phyloP scores from a whole-genome alignment of 2,113 vertebrate species.

The Tyrannus savana region DNA sequence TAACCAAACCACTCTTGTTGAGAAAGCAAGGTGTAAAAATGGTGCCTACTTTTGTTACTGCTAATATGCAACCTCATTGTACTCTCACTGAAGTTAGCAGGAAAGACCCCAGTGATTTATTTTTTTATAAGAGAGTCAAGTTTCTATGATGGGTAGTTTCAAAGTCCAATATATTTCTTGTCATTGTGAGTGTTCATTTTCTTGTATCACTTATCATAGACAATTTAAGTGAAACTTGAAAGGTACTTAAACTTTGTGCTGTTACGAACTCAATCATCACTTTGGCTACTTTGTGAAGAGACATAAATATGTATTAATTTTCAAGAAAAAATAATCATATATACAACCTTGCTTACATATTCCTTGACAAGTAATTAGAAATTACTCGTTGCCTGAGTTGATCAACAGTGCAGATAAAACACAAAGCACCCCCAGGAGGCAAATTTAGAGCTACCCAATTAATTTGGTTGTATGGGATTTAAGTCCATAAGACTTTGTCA shows the following conservation, averaged over 20 bases:
- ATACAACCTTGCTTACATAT: not conserved
- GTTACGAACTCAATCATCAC: not conserved
- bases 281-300: not conserved
- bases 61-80: not conserved
- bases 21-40: not conserved
- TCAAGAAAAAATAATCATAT: not conserved
- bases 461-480: conserved; percentile 28
- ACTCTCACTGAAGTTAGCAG: not conserved
- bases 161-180: not conserved
- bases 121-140: not conserved
- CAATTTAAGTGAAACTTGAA: not conserved
- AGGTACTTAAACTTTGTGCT: not conserved
- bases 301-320: not conserved
- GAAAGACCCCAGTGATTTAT: not conserved
- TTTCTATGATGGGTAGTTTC: not conserved
- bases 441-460: conserved; percentile 48
- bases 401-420: conserved; percentile 42
- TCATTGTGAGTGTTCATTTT: not conserved
- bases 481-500: conserved; percentile 8
- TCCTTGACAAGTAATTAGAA: conserved; percentile 23
- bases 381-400: conserved; percentile 26
- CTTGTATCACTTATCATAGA: not conserved
- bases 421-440: conserved; percentile 43
- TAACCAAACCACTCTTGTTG: not conserved
- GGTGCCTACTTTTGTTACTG: not conserved